Conservation (phyloP, 2,797 vertebrate genomes). For the Eulemur albifrons region DNA sequence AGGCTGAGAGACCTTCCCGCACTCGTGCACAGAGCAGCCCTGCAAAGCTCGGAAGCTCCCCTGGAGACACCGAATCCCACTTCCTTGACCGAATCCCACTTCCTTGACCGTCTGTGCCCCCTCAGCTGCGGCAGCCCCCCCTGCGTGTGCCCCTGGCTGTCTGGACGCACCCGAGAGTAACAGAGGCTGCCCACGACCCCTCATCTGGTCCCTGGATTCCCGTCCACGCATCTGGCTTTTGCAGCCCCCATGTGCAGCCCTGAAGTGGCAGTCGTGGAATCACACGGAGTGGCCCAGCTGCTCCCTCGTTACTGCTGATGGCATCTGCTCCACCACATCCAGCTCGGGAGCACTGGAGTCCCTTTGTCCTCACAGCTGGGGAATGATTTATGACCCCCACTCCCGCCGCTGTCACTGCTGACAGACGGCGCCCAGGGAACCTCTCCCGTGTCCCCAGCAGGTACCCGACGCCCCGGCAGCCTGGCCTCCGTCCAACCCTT, state of each 20-base stretch:
- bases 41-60: neutral
- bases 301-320: neutral
- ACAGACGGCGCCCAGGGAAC: accelerated
- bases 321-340: neutral
- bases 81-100: neutral
- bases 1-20: neutral
- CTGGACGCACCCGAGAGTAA: neutral
- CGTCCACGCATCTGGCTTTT: neutral
- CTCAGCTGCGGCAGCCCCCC: too few relatives aligned
- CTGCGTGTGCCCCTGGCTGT: neutral
- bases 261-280: neutral
- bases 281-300: accelerated
- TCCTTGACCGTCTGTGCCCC: neutral
- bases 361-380: constrained; percentile 16
- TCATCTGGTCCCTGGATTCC: neutral
- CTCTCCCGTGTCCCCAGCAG: neutral
- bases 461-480: neutral
- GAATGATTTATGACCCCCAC: neutral
- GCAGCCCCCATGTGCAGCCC: neutral
- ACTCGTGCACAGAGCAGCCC: neutral
- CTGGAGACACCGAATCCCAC: neutral
- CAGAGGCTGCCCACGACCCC: neutral
- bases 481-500: neutral
- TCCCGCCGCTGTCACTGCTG: neutral
- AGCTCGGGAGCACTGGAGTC: neutral